These are phyloP conservation scores for Danio aesculapii DNA, from an alignment of 2,797 vertebrate genomes.

Conservation along the genomic window DNA sequence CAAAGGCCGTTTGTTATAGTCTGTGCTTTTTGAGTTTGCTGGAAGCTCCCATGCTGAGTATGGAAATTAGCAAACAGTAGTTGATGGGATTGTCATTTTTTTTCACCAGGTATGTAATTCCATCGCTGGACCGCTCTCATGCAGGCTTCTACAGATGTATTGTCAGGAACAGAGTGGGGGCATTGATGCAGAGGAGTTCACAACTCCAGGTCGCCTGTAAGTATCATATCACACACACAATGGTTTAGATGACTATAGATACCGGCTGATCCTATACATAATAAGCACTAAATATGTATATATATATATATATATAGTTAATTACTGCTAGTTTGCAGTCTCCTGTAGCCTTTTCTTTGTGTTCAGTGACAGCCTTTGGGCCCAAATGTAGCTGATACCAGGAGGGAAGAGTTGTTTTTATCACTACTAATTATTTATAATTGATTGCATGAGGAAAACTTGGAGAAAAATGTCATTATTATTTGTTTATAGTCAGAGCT, in stretches of 20 bases:
- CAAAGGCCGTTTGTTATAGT: constrained; percentile 11
- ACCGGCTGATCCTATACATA: no score
- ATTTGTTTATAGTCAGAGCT: background rate
- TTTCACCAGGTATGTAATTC: constrained; percentile 90
- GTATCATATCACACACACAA: constrained; percentile 67
- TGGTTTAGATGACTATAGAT: no score
- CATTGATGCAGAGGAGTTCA: constrained; percentile 94
- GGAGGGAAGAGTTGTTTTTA: no score
- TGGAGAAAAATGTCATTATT: background rate
- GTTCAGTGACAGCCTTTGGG: no score
- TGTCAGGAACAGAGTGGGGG: constrained; percentile 94
- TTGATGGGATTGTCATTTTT: background rate
- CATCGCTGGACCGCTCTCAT: constrained; percentile 91
- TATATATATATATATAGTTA: no score
- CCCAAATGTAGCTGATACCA: no score
- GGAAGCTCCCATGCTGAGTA: background rate
- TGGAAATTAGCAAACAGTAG: background rate
- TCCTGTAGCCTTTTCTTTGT: no score
- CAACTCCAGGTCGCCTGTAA: constrained; percentile 98
- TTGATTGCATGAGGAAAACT: background rate
- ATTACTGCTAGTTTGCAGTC: no score
- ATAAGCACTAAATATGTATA: no score
- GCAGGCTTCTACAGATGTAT: constrained; percentile 97
- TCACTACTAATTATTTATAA: no score
- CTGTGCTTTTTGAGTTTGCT: background rate